Conservation (phyloP, 2,797 vertebrate species). For the Poeciliopsis gracilis region DNA sequence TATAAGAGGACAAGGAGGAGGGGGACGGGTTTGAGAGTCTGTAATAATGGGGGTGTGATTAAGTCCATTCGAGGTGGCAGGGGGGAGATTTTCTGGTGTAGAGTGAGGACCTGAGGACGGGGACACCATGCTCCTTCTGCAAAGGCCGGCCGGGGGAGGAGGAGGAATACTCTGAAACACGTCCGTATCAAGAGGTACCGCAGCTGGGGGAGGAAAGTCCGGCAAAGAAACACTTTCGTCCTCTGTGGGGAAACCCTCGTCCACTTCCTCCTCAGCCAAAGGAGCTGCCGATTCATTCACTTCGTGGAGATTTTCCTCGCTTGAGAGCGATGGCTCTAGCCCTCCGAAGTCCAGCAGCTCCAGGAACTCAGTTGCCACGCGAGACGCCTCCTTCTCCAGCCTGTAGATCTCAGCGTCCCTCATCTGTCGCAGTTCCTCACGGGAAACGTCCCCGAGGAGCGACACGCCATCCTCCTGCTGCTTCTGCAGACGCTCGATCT, state of each 20-base stretch:
- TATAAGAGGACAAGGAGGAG: slow-evolving; percentile 26
- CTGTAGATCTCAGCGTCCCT: slow-evolving; percentile 89
- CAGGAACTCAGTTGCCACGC: slow-evolving; percentile 90
- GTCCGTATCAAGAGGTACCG: slow-evolving; percentile 69
- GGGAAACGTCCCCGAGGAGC: slow-evolving; percentile 78
- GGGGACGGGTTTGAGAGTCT: slow-evolving; percentile 35
- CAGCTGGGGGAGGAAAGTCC: slow-evolving; percentile 66
- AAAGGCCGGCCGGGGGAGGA: slow-evolving; percentile 79
- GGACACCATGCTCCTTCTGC: slow-evolving; percentile 62
- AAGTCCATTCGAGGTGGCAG: slow-evolving; percentile 39
- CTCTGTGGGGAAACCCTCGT: slow-evolving; percentile 87
- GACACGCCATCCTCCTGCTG: slow-evolving; percentile 88
- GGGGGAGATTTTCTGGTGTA: slow-evolving; percentile 27
- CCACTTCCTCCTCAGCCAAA: slow-evolving; percentile 86
- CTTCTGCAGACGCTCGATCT: slow-evolving; percentile 90
- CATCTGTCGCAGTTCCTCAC: slow-evolving; percentile 83
- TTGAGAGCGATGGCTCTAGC: slow-evolving; percentile 85
- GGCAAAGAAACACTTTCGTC: slow-evolving; percentile 80
- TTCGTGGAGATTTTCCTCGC: slow-evolving; percentile 86
- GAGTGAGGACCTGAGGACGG: slow-evolving; percentile 38
- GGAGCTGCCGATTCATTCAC: slow-evolving; percentile 82
- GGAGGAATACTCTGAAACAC: slow-evolving; percentile 77
- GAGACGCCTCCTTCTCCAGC: slow-evolving; percentile 90
- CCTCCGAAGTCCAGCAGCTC: slow-evolving; percentile 90
- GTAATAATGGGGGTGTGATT: slow-evolving; percentile 16